phyloP scores from a whole-genome alignment of 2,888 invertebrate species.

The Anthrax anthrax region DNA sequence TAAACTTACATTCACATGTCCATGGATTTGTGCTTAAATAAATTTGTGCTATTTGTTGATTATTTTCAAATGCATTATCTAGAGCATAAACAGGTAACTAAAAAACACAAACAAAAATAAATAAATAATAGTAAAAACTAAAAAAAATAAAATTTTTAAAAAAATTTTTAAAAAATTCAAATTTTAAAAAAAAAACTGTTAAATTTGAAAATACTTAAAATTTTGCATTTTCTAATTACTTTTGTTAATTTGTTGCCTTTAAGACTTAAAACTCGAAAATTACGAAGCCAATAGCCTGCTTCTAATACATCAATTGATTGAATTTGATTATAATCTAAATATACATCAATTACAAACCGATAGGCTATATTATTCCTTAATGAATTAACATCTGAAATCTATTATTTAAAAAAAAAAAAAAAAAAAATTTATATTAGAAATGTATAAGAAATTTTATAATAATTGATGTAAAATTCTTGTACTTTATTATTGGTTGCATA shows the following conservation, averaged over 20 bases:
- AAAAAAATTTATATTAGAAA: not conserved
- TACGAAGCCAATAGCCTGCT: conserved; percentile 61
- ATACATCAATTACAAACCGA: conserved; percentile 52
- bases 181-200: too few relatives aligned
- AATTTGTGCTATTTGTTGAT: conserved; percentile 52
- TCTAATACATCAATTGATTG: conserved; percentile 53
- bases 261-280: conserved; percentile 64
- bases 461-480: conserved; percentile 1
- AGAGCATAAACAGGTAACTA: conserved; percentile 68
- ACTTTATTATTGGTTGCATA: conserved; percentile 29
- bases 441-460: not conserved
- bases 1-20: conserved; percentile 69
- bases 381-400: conserved; percentile 58
- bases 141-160: not conserved
- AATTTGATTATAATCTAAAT: conserved; percentile 62
- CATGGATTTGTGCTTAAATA: conserved; percentile 65
- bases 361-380: conserved; percentile 51
- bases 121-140: too few relatives aligned
- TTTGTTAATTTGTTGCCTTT: conserved; percentile 56
- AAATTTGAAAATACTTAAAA: too few relatives aligned
- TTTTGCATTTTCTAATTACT: too few relatives aligned
- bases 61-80: conserved; percentile 61
- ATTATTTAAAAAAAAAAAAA: too few relatives aligned
- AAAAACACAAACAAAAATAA: conserved; percentile 15
- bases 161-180: too few relatives aligned